Evolutionary conservation across 2,797 vertebrate species (phyloP), one percentile per base, ranked within the genome.

Genomic region (Leuciscus waleckii): DNA sequence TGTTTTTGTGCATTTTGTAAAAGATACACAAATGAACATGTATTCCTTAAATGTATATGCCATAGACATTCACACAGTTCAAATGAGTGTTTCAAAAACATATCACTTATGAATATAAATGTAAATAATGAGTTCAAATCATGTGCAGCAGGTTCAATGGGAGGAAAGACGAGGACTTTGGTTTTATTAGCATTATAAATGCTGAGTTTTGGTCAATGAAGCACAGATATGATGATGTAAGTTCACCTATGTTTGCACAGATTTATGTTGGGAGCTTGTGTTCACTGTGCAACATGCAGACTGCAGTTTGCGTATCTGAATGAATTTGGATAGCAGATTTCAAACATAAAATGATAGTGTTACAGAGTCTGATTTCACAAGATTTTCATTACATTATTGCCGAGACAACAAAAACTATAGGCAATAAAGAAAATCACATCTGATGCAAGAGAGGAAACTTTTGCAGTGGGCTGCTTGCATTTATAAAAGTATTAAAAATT

Each of bases 1-100:
- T 32, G n/a, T 58, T 41, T 84, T 26, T 78, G 43, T 69, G 32
- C 63, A 69, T 70, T 81, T 81, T 70, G 67, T 56, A 63, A 79
- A 70, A 19, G 21, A 39, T 32, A 69, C 35, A 56, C 46, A 78
- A 35, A 70, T 23, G 7, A 35, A 41, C 39, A 51, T 83, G 63
- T 41, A 29, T 69, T 3, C 43, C 16, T 35, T 76, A 69, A 54
- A 43, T 69, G 73, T 29, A 63, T 39, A 43, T 13, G 46, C 65
- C 32, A 39, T 65, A 65, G 70, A 39, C 14, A 10, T 56, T 67
- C 23, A 68, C 6, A 54, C 58, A 63, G 54, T 39, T 46, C n/a
- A 23, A 46, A 51, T 79, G 61, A 67, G 37, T 21, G 37, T 82
- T 61, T 61, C n/a, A 4, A 35, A 49, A 74, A 67, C 61, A 69